Conservation (phyloP, 2,113 vertebrate species). For the Salvelinus sp. region DNA sequence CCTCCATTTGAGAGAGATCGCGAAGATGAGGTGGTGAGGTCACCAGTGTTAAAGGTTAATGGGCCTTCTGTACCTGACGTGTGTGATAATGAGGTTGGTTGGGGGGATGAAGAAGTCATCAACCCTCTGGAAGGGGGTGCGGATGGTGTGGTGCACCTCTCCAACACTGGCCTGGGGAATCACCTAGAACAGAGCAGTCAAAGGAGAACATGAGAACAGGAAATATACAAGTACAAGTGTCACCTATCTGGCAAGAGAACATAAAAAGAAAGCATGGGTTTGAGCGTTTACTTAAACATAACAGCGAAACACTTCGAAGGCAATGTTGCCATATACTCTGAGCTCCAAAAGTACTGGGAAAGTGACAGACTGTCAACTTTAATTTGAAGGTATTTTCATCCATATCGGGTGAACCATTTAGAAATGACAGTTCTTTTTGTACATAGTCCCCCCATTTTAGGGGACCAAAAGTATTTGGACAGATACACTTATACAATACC, state of each 20-base stretch:
- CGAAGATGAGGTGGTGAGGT: conserved; percentile 19
- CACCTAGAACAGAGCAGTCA: conserved; percentile 73
- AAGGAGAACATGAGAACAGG: conserved; percentile 5
- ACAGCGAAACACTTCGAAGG: neutral
- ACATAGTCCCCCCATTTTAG: too few relatives aligned
- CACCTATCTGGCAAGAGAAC: neutral
- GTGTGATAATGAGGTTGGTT: conserved; percentile 97
- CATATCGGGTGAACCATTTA: too few relatives aligned
- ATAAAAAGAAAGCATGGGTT: neutral
- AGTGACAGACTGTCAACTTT: too few relatives aligned
- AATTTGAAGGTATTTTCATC: too few relatives aligned
- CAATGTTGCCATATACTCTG: conserved; percentile 35
- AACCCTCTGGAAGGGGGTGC: conserved; percentile 83
- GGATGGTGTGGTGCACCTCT: conserved; percentile 80
- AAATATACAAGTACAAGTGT: neutral
- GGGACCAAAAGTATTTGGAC: too few relatives aligned
- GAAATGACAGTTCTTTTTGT: too few relatives aligned
- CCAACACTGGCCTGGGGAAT: conserved; percentile 87
- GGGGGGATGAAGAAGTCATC: conserved; percentile 92
- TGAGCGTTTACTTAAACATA: neutral
- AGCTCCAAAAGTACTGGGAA: too few relatives aligned
- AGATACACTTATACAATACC: too few relatives aligned
- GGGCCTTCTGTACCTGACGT: conserved; percentile 82
- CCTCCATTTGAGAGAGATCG: conserved; percentile 34
- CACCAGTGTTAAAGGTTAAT: neutral